Base-by-base conservation (phyloP, 53 echinoderm and acorn worm species). In the Holothuria scabra region DNA sequence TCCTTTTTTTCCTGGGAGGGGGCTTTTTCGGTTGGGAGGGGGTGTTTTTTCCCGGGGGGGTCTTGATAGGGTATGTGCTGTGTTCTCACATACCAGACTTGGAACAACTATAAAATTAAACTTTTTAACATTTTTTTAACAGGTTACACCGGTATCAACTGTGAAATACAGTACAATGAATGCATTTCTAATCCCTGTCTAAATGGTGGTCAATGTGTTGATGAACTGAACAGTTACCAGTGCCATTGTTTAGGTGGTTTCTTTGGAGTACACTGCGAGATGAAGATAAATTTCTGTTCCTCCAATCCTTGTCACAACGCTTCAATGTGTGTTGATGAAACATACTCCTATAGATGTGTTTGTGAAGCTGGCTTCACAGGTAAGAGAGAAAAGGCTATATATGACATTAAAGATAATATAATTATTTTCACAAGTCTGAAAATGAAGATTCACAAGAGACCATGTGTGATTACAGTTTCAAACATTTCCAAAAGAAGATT, bases 101-200 rank as follows among this genome's bases (percentile, higher is more conserved):
- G 3, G 28, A 26, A 64, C 4, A 64, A 12, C 64, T 64, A 52
- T 2, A 52, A 0, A 18, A 52, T 52, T 52, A 3, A 52, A 8
- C 8, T 52, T 52, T 37, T 23, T 37, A 21, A 3, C 59, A 25
- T 24, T 22, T n/a, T n/a, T n/a, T 65, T 62, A 66, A 21, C 59
- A 97, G 97, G 97, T 30, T 97, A 92, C 38, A 92, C 94, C 24
- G 97, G 97, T 52, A 85, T 72, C 16, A 88, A 90, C 26, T 97
- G 97, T 72, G 91, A 94, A 60, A 67, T 68, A n/a, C 92, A 97
- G 65, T 97, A 94, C 87, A 92, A 97, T 61, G 97, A 97, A 57
- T 97, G 97, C 76, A 83, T 92, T 22, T 94, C 94, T 28, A 64
- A 78, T 46, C 97, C 97, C 4, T 97, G 97, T 44, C 89, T 87